Evolutionary conservation across 2,113 vertebrate genomes (phyloP).

Genomic region (Phainopepla nitens): DNA sequence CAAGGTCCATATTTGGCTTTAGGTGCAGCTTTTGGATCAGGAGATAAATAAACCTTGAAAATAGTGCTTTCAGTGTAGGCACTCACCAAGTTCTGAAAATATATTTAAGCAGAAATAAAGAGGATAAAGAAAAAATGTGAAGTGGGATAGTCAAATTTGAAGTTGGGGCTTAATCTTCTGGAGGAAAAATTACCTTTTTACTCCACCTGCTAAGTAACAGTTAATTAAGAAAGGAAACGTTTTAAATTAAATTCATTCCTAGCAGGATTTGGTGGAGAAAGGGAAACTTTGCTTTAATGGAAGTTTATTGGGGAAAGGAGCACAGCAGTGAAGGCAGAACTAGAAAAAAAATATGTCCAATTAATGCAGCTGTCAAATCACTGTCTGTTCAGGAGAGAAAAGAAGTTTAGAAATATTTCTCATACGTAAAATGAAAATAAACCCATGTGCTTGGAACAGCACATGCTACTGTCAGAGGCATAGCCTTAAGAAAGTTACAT

Average conservation of each 20-base stretch:
- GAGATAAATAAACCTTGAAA: neutral
- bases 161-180: neutral
- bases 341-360: neutral
- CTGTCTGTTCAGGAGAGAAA: neutral
- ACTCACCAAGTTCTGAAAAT: neutral
- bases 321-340: neutral
- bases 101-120: neutral
- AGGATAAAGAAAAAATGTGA: neutral
- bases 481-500: neutral
- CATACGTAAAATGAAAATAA: neutral
- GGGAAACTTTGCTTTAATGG: neutral
- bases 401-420: neutral
- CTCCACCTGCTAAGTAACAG: neutral
- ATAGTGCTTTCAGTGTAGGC: neutral
- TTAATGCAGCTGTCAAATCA: neutral
- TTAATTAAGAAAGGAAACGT: neutral
- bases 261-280: neutral
- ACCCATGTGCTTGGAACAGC: neutral
- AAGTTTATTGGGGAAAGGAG: neutral
- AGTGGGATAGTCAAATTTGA: neutral
- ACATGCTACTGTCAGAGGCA: neutral
- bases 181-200: neutral
- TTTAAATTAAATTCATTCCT: neutral
- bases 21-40: neutral
- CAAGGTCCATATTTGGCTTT: neutral